These are phyloP conservation scores for Lasiurus cinereus DNA, from an alignment of 2,113 vertebrate species.

Conservation along the genomic window DNA sequence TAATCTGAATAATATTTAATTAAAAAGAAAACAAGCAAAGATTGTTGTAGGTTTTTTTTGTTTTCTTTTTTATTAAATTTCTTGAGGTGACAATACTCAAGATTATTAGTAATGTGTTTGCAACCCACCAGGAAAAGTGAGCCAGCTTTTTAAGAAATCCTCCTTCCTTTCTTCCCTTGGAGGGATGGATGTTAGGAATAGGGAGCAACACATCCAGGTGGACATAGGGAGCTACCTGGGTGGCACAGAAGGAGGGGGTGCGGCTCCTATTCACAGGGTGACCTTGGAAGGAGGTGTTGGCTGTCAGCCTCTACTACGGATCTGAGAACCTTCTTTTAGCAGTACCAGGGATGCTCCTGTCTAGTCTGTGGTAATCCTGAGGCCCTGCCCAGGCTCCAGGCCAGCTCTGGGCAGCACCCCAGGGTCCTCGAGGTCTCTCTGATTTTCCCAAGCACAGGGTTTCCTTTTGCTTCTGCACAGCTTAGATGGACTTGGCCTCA, in stretches of 20 bases:
- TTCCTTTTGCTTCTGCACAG: neutral
- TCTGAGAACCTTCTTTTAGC: neutral
- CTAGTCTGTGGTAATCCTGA: accelerated
- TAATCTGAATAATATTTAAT: no score
- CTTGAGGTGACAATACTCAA: neutral
- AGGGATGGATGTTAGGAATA: neutral
- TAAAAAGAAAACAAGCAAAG: no score
- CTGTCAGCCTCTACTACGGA: neutral
- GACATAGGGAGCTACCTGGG: no score
- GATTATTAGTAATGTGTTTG: neutral
- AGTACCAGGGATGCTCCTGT: neutral
- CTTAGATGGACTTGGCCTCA: neutral
- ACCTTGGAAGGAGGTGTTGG: neutral
- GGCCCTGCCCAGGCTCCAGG: neutral
- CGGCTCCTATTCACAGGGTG: neutral
- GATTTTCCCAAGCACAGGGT: neutral
- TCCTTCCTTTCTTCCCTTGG: neutral
- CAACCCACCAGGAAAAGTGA: neutral
- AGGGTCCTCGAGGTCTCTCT: neutral
- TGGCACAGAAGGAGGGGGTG: neutral
- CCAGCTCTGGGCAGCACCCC: neutral
- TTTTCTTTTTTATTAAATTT: neutral
- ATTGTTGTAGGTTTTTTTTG: no score
- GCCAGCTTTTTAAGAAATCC: neutral
- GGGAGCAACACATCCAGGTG: neutral